A percentile compares a stretch with the other conserved stretches of the same genome.
phyloP scores from a whole-genome alignment of 2,888 invertebrate genomes.

The Nephrocerus scutellatus region DNA sequence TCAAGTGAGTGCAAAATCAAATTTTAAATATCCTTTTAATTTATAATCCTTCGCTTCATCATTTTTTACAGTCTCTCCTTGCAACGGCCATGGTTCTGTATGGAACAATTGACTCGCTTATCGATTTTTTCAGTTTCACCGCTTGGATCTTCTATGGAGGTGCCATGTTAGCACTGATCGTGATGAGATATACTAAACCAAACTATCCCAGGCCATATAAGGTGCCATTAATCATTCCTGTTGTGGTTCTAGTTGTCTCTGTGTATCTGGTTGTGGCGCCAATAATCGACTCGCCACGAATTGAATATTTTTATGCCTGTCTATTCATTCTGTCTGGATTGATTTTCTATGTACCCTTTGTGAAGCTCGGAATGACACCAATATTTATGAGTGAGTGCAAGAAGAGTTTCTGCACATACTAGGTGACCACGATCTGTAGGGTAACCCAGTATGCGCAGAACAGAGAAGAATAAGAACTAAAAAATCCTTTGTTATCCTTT shows the following conservation, averaged over 20 bases:
- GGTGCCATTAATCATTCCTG: constrained; percentile 88
- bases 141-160: constrained; percentile 98
- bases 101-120: constrained; percentile 88
- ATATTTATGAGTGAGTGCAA: constrained; percentile 74
- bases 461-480: too few species aligned
- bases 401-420: too few species aligned
- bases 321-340: constrained; percentile 83
- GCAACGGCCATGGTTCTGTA: constrained; percentile 87
- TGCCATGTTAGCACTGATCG: constrained; percentile 86
- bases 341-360: constrained; percentile 89
- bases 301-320: constrained; percentile 90
- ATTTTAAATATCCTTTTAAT: too few species aligned
- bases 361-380: constrained; percentile 77
- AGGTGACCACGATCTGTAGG: too few species aligned
- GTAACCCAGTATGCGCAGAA: too few species aligned
- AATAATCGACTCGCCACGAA: constrained; percentile 85
- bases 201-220: constrained; percentile 90
- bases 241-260: constrained; percentile 81
- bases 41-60: too few species aligned
- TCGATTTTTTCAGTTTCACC: constrained; percentile 97
- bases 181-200: constrained; percentile 85
- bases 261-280: constrained; percentile 89
- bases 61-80: constrained; percentile 61
- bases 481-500: too few species aligned
- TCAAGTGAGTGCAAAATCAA: constrained; percentile 86